Evolutionary conservation across 2,113 vertebrate species (phyloP), one percentile per base, ranked within the genome.

Genomic region (Tragelaphus imberbis): DNA sequence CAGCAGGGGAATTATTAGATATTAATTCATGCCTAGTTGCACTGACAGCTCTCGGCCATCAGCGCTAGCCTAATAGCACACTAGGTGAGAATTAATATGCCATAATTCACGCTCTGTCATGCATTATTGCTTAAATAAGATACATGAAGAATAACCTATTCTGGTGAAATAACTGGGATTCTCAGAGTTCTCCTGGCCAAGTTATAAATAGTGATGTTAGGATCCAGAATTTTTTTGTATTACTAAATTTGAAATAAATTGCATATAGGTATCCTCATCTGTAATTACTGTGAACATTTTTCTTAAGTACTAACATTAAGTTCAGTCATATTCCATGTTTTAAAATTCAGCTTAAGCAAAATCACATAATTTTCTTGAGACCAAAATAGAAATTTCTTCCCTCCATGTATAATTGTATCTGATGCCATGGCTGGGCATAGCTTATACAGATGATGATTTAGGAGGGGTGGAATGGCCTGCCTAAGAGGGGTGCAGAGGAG

Each of bases 71-170:
- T 97, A 98, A 98, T 96, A 87, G 96, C 98, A 96, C 94, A 85
- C 94, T 94, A 97, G 98, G 98, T 97, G 98, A 97, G 97, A 98
- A 98, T 97, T 98, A 98, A 97, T 98, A 98, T 84, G 97, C 97
- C 97, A 95, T 97, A 98, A 98, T 98, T 97, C 98, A 96, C 1
- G 4, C 58, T 55, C 95, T 97, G 44, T 95, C 98, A 97, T 89
- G 97, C 94, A 94, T 98, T 0, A 5, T 97, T 77, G 84, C 97
- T 93, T 95, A 95, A 85, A 79, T 91, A 92, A 97, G 98, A 97
- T 91, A 96, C 92, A 90, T 49, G 89, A 82, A 93, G 96, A 92
- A 95, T 96, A 96, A 92, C 88, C 98, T 98, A 71, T 97, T 98
- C 97, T 98, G 71, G 92, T 4, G 63, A 95, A 96, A 97, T 95